phyloP scores from a whole-genome alignment of 1,140 invertebrate species.

The Anagrus nilaparvatae region DNA sequence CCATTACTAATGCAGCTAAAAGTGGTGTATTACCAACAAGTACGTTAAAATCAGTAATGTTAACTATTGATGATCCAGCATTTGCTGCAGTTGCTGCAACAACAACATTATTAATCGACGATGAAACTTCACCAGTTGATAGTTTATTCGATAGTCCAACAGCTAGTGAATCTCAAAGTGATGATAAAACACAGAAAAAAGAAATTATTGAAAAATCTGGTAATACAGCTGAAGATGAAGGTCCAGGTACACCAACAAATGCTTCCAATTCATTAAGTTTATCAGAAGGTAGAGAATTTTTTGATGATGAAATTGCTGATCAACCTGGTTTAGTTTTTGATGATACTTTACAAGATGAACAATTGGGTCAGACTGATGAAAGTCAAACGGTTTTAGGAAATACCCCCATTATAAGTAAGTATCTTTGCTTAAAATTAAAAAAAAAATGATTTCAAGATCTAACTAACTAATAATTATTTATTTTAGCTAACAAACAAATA shows the following conservation, averaged over 20 bases:
- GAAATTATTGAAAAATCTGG: slow-evolving; percentile 38
- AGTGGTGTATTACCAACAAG: slow-evolving; percentile 31
- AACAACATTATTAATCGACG: slow-evolving; percentile 56
- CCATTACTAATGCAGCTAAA: slow-evolving; percentile 23
- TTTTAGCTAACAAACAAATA: too few relatives aligned
- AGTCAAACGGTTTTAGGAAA: slow-evolving; percentile 32
- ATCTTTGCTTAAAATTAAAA: too few relatives aligned
- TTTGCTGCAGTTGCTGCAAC: slow-evolving; percentile 64
- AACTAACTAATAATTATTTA: too few relatives aligned
- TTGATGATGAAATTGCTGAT: slow-evolving; percentile 85
- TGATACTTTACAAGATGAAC: slow-evolving; percentile 39
- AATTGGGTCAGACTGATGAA: slow-evolving; percentile 32
- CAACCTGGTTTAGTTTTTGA: slow-evolving; percentile 75
- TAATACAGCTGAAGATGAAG: slow-evolving; percentile 41
- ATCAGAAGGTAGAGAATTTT: slow-evolving; percentile 60
- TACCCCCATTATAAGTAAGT: slow-evolving; percentile 31
- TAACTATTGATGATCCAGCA: slow-evolving; percentile 61
- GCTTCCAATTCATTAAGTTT: slow-evolving; percentile 64
- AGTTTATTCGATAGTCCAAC: slow-evolving; percentile 62
- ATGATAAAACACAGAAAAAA: slow-evolving; percentile 29
- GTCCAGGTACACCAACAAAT: slow-evolving; percentile 65
- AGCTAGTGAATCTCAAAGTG: slow-evolving; percentile 40
- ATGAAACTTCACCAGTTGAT: slow-evolving; percentile 71
- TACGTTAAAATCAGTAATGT: slow-evolving; percentile 35
- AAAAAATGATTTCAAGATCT: too few relatives aligned